Conservation (phyloP, 1,140 invertebrate species). For the Drosophila eugracilis region DNA sequence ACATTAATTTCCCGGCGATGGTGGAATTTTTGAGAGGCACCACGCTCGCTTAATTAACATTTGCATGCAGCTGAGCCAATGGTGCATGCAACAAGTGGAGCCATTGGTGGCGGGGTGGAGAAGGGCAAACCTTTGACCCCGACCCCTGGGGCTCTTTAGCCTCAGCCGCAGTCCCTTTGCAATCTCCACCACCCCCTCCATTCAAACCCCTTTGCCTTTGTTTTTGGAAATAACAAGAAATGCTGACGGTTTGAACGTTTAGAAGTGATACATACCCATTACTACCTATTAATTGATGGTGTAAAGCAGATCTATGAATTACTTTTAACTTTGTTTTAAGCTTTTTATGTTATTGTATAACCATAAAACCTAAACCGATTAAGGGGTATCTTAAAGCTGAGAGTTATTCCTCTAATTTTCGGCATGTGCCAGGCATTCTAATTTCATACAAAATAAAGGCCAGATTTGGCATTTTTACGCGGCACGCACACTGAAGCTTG, state of each 20-base stretch:
- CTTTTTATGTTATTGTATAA: too few species aligned
- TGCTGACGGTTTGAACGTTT: not conserved
- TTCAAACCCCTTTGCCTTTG: not conserved
- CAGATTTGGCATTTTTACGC: slow-evolving; percentile 1
- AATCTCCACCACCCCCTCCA: not conserved
- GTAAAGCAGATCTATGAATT: too few species aligned
- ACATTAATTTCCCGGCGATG: slow-evolving; percentile 10
- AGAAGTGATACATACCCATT: not conserved
- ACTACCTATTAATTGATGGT: not conserved
- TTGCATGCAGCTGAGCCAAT: slow-evolving; percentile 10
- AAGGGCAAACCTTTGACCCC: not conserved
- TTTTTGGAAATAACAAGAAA: not conserved
- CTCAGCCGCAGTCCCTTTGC: too few species aligned
- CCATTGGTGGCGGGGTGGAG: too few species aligned
- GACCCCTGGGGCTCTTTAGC: not conserved
- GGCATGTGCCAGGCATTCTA: slow-evolving; percentile 4
- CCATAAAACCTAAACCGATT: too few species aligned
- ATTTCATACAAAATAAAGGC: not conserved
- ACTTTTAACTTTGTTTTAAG: too few species aligned
- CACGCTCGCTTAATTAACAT: slow-evolving; percentile 46
- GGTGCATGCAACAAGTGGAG: slow-evolving; percentile 43
- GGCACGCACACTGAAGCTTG: not conserved
- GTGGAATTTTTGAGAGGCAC: slow-evolving; percentile 14
- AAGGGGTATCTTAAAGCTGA: not conserved
- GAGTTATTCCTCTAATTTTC: not conserved